Evolutionary conservation across 2,888 invertebrate genomes (phyloP), one percentile per base, ranked within the genome.

Genomic region (Ceramica pisi): DNA sequence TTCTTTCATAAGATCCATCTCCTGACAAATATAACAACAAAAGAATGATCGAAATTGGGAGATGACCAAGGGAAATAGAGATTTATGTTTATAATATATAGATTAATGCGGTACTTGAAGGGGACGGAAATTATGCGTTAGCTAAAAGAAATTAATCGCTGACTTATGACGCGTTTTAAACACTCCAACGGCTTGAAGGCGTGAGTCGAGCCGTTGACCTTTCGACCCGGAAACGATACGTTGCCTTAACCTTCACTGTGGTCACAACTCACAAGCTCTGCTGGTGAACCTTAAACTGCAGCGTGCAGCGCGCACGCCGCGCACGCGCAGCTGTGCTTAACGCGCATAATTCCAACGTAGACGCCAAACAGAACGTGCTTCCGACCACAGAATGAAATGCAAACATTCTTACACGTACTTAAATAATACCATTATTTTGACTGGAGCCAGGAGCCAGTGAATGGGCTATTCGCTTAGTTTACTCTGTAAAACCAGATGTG

Each of bases 221-320:
- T 91, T 88, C 86, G 74, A 89, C 87, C 87, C 91, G 93, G 93
- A 93, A 93, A 81, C 80, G 74, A 79, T 82, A 79, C 70, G 62
- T 65, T 80, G 85, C 69, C 86, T 83, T 88, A 92, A 88, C 92
- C 93, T 93, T 92, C 90, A 71, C 23, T 62, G 66, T 59, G 72
- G 68, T 67, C 60, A 62, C 68, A 78, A 65, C 63, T 60, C 69
- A 23, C 50, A 56, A 55, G 55, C 55, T 55, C 66, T 61, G 60
- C 23, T 46, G 67, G 46, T 48, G 44, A 56, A 71, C 78, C 75
- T 73, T 78, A 75, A 71, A 85, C 83, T 82, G 64, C 64, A 75
- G 41, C 53, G 26, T 41, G 67, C 51, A 65, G 31, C 26, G 26
- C 26, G 35, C 66, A 50, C n/a, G 21, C 35, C 8, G 50, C 53